Conservation (phyloP, 2,888 invertebrate genomes). For the Tricholauxania praeusta region DNA sequence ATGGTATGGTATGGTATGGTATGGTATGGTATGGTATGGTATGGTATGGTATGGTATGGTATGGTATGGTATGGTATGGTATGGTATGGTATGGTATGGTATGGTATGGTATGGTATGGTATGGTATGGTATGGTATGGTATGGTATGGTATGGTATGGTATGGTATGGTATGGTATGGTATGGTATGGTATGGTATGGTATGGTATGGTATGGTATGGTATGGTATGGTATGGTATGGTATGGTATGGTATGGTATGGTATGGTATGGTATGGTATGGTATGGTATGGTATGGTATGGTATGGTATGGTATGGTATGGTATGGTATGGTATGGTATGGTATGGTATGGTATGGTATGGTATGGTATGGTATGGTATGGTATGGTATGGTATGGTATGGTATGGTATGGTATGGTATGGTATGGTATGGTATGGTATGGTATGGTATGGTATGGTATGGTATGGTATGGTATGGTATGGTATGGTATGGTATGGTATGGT, state of each 20-base stretch:
- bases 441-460: no score
- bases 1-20: conserved; percentile 21
- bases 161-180: conserved; percentile 14
- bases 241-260: neutral
- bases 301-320: conserved; percentile 9
- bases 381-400: neutral
- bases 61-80: conserved; percentile 3
- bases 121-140: conserved; percentile 12
- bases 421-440: no score
- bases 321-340: neutral
- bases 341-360: neutral
- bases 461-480: no score
- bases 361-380: no score
- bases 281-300: conserved; percentile 2
- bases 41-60: conserved; percentile 10
- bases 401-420: no score
- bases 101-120: conserved; percentile 14
- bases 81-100: conserved; percentile 9
- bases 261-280: neutral
- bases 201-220: neutral
- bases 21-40: conserved; percentile 14
- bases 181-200: conserved; percentile 12
- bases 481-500: neutral
- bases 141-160: conserved; percentile 14
- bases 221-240: conserved; percentile 2